Evolutionary conservation across 2,797 vertebrate species (phyloP).

Genomic region (Dicrostonyx torquatus): DNA sequence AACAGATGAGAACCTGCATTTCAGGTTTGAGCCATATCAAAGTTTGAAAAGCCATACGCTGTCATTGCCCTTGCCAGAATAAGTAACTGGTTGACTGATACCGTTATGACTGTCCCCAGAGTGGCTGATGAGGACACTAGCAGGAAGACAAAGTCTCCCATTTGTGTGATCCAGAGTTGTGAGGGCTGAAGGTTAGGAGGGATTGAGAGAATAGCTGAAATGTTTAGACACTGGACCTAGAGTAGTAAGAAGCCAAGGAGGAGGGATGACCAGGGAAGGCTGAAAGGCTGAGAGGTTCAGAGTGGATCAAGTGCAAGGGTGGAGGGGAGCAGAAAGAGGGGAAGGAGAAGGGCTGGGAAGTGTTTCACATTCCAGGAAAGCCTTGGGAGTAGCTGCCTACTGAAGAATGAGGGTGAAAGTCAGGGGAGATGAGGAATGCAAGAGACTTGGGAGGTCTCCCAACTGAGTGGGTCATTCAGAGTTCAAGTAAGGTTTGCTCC

Average conservation of each 20-base stretch:
- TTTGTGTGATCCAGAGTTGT: background rate
- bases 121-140: background rate
- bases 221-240: background rate
- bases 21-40: background rate
- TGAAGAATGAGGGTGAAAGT: background rate
- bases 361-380: background rate
- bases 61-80: background rate
- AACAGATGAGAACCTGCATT: background rate
- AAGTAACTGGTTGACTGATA: background rate
- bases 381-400: background rate
- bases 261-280: background rate
- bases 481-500: constrained; percentile 12
- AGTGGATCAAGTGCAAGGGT: background rate
- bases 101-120: background rate
- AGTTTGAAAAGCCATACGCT: background rate
- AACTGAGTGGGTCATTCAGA: background rate
- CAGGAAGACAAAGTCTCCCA: background rate
- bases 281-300: background rate
- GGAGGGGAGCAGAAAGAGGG: background rate
- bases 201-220: background rate
- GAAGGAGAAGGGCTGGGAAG: background rate
- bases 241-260: background rate
- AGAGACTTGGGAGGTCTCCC: background rate
- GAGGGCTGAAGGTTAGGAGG: background rate
- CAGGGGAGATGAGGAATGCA: background rate